These are phyloP conservation scores for Apis cerana DNA, from an alignment of 1,140 invertebrate genomes.

Conservation along the genomic window DNA sequence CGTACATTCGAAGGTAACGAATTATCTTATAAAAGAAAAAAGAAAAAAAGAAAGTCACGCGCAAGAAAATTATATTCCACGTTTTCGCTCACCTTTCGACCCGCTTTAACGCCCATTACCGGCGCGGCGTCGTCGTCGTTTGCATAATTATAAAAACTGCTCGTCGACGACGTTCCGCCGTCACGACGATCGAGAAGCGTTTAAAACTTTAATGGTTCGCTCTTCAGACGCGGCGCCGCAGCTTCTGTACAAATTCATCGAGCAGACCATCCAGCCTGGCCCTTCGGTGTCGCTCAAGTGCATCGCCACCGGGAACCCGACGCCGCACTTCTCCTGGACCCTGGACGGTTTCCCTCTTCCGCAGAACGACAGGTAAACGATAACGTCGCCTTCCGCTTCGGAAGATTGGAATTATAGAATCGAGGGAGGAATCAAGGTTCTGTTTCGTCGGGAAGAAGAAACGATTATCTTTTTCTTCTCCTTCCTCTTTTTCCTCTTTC, in stretches of 20 bases:
- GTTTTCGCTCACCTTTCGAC: conserved; percentile 9
- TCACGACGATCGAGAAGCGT: background rate
- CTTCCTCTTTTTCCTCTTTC: too few relatives aligned
- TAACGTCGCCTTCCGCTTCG: background rate
- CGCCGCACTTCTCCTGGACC: conserved; percentile 93
- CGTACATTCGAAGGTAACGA: background rate
- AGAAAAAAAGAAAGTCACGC: background rate
- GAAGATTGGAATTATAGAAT: background rate
- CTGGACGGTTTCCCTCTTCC: conserved; percentile 93
- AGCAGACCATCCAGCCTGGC: conserved; percentile 93
- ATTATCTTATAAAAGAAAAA: background rate
- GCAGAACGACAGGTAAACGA: conserved; percentile 82
- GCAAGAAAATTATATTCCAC: conserved; percentile 19
- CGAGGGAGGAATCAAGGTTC: background rate
- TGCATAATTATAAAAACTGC: conserved; percentile 32
- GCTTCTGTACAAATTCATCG: conserved; percentile 93
- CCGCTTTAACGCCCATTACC: conserved; percentile 15
- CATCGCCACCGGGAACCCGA: conserved; percentile 94
- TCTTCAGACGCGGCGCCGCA: conserved; percentile 90
- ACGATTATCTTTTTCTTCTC: too few relatives aligned
- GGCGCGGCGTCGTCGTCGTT: background rate
- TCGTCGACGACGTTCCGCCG: background rate
- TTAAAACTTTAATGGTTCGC: background rate
- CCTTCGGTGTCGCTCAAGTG: conserved; percentile 94
- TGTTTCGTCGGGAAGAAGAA: too few relatives aligned